These are phyloP conservation scores for Muscicapa adusta DNA, from an alignment of 2,113 vertebrate species.

Conservation along the genomic window DNA sequence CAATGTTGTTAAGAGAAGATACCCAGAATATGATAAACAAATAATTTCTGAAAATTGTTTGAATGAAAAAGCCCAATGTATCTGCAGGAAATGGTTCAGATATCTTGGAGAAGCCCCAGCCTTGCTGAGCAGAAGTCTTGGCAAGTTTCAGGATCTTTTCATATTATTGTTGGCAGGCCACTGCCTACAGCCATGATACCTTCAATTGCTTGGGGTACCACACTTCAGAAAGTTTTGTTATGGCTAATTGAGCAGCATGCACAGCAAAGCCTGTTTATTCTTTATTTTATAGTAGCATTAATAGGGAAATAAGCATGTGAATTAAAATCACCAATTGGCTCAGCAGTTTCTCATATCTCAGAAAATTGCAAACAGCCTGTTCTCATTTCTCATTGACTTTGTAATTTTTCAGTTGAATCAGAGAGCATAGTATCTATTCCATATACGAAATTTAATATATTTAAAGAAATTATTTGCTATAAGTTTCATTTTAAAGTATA, in stretches of 20 bases:
- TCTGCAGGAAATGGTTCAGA: conserved; percentile 23
- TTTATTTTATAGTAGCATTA: conserved; percentile 36
- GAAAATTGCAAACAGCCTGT: conserved; percentile 21
- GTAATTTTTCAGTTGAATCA: conserved; percentile 19
- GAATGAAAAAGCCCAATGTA: neutral
- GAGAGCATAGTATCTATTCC: neutral
- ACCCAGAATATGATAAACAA: neutral
- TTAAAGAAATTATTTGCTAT: conserved; percentile 53
- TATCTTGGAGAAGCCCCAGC: conserved; percentile 40
- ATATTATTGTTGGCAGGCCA: conserved; percentile 21
- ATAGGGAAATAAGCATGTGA: conserved; percentile 48
- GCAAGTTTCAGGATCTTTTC: conserved; percentile 16
- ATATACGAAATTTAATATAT: conserved; percentile 28
- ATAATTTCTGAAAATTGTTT: neutral
- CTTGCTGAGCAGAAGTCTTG: conserved; percentile 38
- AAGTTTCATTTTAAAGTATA: conserved; percentile 41
- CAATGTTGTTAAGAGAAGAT: neutral
- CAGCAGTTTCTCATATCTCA: conserved; percentile 44
- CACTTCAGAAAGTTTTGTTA: conserved; percentile 46
- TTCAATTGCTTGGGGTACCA: conserved; percentile 19
- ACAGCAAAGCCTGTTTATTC: conserved; percentile 48
- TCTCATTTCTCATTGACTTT: conserved; percentile 27
- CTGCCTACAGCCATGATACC: neutral
- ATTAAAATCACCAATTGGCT: conserved; percentile 35
- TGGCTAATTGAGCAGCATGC: conserved; percentile 51